A percentile compares a stretch with the other conserved stretches of the same genome.
Evolutionary conservation across 2,888 invertebrate species (phyloP).

Genomic region (Sturmia bella): DNA sequence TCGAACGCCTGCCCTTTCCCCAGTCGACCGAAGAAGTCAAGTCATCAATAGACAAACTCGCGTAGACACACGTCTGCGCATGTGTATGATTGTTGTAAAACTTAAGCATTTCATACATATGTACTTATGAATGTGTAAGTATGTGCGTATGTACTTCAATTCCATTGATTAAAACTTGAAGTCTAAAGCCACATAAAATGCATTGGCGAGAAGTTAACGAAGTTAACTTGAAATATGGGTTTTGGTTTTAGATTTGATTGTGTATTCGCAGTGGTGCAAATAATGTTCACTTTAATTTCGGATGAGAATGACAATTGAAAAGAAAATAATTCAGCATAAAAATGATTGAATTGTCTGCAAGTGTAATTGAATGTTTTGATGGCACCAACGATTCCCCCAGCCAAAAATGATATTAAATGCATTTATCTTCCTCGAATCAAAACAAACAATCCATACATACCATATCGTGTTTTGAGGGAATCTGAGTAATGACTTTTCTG

Average conservation of each 20-base stretch:
- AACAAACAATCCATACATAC: background rate
- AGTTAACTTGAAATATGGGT: background rate
- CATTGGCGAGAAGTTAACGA: background rate
- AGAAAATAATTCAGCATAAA: constrained; percentile 11
- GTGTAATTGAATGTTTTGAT: background rate
- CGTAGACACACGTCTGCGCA: constrained; percentile 12
- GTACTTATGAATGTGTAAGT: too few relatives aligned
- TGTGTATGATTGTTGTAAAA: constrained; percentile 9
- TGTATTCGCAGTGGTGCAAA: background rate
- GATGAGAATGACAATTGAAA: constrained; percentile 6
- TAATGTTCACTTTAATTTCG: background rate
- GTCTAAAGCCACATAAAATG: constrained; percentile 19
- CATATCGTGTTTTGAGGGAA: constrained; percentile 16
- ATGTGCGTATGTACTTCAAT: background rate
- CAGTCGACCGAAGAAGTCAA: constrained; percentile 23
- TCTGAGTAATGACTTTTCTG: constrained; percentile 28
- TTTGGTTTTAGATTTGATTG: background rate
- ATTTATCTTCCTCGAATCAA: background rate
- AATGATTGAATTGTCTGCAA: background rate
- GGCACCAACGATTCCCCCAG: constrained; percentile 37
- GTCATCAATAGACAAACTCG: background rate
- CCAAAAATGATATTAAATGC: constrained; percentile 11
- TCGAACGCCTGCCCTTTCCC: constrained; percentile 4
- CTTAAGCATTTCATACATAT: background rate
- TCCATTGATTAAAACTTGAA: constrained; percentile 25